These are phyloP conservation scores for Alethe castanea DNA, from an alignment of 2,113 vertebrate species.

Conservation along the genomic window DNA sequence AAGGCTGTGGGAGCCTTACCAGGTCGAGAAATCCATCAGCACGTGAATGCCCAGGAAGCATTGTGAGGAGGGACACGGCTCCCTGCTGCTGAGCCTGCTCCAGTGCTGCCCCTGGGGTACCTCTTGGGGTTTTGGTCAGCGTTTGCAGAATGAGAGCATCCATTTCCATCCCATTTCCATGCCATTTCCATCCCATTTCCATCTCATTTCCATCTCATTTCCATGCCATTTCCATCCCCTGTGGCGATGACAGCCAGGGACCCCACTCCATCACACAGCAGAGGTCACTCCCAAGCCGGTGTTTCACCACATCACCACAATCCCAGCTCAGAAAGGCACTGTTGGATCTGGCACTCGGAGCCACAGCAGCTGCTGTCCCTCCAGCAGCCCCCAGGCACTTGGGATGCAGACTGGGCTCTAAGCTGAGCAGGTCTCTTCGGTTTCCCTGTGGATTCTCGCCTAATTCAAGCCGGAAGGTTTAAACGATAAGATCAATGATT, in stretches of 20 bases:
- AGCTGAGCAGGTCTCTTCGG: background rate
- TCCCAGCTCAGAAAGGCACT: background rate
- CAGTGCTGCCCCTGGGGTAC: background rate
- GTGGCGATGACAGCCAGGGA: fast-evolving
- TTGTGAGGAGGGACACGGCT: fast-evolving
- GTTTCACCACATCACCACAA: background rate
- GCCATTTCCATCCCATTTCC: background rate
- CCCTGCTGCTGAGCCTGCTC: fast-evolving
- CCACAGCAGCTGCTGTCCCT: background rate
- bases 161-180: background rate
- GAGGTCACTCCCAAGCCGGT: background rate
- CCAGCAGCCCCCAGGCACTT: background rate
- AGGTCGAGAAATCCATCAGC: background rate
- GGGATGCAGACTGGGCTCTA: background rate
- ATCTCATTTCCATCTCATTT: background rate
- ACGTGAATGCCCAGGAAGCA: fast-evolving
- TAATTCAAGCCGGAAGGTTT: background rate
- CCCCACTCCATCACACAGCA: background rate
- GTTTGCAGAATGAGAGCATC: background rate
- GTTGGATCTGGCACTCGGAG: background rate
- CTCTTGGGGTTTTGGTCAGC: background rate
- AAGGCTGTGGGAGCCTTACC: background rate
- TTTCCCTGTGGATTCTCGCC: background rate
- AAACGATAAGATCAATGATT: background rate
- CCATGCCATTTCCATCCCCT: background rate